phyloP scores from a whole-genome alignment of 1,140 invertebrate genomes.

The Cyphomyrmex costatus region DNA sequence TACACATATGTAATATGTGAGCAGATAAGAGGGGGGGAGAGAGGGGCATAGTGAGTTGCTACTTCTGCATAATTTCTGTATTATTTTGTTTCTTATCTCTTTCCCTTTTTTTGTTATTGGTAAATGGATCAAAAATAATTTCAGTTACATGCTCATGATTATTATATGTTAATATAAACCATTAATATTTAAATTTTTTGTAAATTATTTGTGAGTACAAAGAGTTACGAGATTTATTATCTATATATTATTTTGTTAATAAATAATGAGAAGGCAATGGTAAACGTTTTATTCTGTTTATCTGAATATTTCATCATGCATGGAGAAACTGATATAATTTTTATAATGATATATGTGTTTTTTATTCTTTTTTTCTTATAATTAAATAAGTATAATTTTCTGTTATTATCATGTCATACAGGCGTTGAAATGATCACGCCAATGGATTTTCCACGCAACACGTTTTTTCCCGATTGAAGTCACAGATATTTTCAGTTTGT shows the following conservation, averaged over 20 bases:
- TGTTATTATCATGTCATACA: not conserved
- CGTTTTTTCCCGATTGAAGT: slow-evolving; percentile 41
- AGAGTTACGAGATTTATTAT: not conserved
- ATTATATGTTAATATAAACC: not conserved
- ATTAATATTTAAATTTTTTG: not conserved
- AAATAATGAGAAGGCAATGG: not conserved
- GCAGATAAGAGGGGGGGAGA: not conserved
- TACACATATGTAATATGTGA: not conserved
- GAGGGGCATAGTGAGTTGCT: not conserved
- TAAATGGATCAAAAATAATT: not conserved
- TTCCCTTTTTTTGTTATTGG: not conserved
- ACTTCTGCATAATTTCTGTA: not conserved
- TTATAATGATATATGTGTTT: not conserved
- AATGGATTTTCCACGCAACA: not conserved
- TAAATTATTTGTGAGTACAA: not conserved
- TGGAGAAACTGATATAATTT: not conserved
- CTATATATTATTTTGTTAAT: slow-evolving; percentile 3
- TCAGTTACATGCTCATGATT: not conserved
- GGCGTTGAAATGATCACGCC: not conserved
- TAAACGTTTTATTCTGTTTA: not conserved
- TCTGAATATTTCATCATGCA: not conserved
- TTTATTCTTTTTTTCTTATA: not conserved
- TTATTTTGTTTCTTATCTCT: not conserved
- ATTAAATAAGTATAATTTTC: not conserved
- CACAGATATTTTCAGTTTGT: slow-evolving; percentile 31